Conservation (phyloP, 53 echinoderm and acorn worm species). For the Stichopus horrens region DNA sequence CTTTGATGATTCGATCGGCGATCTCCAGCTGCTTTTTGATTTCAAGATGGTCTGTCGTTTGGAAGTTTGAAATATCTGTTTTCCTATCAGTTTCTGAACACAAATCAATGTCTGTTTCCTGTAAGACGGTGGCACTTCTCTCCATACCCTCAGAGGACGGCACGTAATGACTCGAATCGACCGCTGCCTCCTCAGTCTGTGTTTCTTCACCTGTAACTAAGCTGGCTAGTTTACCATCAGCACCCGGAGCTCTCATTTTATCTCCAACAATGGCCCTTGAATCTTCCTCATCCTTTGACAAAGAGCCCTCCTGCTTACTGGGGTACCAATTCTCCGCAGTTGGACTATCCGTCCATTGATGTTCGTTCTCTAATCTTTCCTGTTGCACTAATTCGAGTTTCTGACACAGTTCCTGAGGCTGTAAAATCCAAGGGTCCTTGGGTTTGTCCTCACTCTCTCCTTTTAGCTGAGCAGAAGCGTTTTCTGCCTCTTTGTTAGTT, state of each 20-base stretch:
- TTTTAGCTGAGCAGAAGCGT: background rate
- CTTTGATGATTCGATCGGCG: constrained; percentile 20
- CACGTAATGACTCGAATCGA: background rate
- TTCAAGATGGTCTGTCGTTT: constrained; percentile 9
- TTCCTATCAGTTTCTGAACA: background rate
- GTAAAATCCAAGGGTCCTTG: constrained; percentile 73
- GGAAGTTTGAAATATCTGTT: constrained; percentile 3
- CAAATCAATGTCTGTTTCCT: constrained; percentile 38
- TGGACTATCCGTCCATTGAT: background rate
- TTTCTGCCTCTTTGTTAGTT: background rate
- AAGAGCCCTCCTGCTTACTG: constrained; percentile 25
- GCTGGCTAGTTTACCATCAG: background rate
- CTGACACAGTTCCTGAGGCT: constrained; percentile 73
- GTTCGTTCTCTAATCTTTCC: constrained; percentile 43
- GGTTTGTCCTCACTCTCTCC: background rate
- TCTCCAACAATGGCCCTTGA: background rate
- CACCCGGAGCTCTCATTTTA: constrained; percentile 27
- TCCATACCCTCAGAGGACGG: constrained; percentile 20
- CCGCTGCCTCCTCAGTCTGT: background rate
- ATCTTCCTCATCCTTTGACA: constrained; percentile 6
- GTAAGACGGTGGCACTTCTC: background rate
- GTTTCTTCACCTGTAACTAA: constrained; percentile 18
- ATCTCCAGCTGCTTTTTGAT: constrained; percentile 38
- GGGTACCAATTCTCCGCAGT: background rate
- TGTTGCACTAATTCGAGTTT: constrained; percentile 70